A percentile compares a stretch with the other conserved stretches of the same genome.
These are phyloP conservation scores for Artemia sinica DNA, from an alignment of 2,888 invertebrate species.

Conservation along the genomic window DNA sequence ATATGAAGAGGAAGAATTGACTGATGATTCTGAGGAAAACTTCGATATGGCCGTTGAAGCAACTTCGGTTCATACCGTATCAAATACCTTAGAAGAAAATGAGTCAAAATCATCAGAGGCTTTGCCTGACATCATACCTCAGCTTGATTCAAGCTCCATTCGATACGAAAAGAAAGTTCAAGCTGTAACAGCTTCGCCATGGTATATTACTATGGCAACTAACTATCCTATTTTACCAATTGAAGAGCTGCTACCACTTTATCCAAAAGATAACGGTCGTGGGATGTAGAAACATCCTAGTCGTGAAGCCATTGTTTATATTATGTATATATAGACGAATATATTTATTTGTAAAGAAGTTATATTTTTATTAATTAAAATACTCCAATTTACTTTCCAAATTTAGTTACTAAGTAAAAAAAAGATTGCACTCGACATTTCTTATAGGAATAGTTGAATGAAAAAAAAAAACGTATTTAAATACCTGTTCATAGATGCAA, in stretches of 20 bases:
- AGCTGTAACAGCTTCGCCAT: slow-evolving; percentile 37
- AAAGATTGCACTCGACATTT: too few relatives aligned
- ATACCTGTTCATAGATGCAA: too few relatives aligned
- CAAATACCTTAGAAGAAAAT: too few relatives aligned
- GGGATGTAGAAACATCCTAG: slow-evolving; percentile 3
- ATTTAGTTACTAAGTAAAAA: too few relatives aligned
- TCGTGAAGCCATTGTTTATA: background rate
- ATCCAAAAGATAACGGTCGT: slow-evolving; percentile 16
- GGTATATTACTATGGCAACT: slow-evolving; percentile 53
- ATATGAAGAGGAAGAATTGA: too few relatives aligned
- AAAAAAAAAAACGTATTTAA: too few relatives aligned
- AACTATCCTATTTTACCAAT: slow-evolving; percentile 62
- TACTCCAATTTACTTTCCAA: too few relatives aligned
- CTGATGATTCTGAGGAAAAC: too few relatives aligned
- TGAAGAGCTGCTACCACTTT: slow-evolving; percentile 57
- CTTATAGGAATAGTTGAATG: too few relatives aligned
- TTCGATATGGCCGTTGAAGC: too few relatives aligned
- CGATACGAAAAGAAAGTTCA: background rate
- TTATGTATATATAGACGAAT: background rate
- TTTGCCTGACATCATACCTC: background rate
- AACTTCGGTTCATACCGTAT: too few relatives aligned
- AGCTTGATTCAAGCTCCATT: background rate
- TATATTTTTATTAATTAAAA: background rate
- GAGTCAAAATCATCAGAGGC: background rate
- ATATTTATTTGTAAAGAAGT: slow-evolving; percentile 9